Conservation (phyloP, 2,888 invertebrate species). For the Oscheius sp. region DNA sequence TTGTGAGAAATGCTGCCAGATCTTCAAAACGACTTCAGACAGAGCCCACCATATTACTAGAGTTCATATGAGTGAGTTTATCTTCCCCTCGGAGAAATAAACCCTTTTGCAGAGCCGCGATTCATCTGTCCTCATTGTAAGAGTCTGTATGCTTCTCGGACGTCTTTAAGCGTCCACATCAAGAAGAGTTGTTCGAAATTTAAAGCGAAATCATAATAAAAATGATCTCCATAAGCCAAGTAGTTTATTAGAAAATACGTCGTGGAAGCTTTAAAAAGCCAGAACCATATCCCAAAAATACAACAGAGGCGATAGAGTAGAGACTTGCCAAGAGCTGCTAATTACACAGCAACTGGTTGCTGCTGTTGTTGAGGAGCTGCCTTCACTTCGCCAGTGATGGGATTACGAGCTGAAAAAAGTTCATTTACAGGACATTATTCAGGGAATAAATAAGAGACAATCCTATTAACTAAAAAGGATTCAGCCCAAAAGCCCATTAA, state of each 20-base stretch:
- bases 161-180: background rate
- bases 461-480: background rate
- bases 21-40: slow-evolving; percentile 18
- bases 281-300: no score
- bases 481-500: background rate
- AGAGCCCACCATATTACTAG: slow-evolving; percentile 9
- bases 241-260: no score
- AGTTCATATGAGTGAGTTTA: slow-evolving; percentile 8
- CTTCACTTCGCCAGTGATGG: slow-evolving; percentile 69
- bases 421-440: background rate
- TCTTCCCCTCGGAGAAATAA: background rate
- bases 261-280: no score
- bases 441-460: background rate
- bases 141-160: background rate
- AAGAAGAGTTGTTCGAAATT: background rate
- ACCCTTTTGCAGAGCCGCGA: background rate
- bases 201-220: background rate
- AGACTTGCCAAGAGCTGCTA: no score
- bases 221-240: background rate
- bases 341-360: background rate
- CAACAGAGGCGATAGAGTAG: no score
- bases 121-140: slow-evolving; percentile 1
- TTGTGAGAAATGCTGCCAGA: background rate
- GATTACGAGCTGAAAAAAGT: slow-evolving; percentile 65
- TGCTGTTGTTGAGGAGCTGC: slow-evolving; percentile 35